Percentiles rank a stretch among this genome's conserved stretches.
These are phyloP conservation scores for Stenchaetothrips biformis DNA, from an alignment of 2,888 invertebrate species.

Conservation along the genomic window DNA sequence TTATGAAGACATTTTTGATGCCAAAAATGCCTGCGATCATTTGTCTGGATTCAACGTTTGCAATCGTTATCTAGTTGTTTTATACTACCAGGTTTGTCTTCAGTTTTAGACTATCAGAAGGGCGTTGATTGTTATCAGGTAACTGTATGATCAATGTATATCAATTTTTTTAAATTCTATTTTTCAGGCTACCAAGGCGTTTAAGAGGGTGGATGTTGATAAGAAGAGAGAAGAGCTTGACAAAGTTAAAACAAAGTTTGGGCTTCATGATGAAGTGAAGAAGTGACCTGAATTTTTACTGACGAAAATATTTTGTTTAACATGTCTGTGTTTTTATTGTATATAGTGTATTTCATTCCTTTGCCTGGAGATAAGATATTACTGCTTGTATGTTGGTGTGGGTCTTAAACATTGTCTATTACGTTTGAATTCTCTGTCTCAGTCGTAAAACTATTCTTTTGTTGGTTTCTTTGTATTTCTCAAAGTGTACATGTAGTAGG, in stretches of 20 bases:
- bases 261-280: constrained; percentile 56
- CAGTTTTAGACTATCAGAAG: constrained; percentile 2
- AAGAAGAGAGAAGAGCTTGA: constrained; percentile 95
- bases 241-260: constrained; percentile 92
- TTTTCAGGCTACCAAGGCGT: constrained; percentile 75
- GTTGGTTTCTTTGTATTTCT: background rate
- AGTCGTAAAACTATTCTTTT: background rate
- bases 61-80: constrained; percentile 95
- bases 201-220: constrained; percentile 90
- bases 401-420: background rate
- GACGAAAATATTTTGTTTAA: background rate
- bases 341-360: background rate
- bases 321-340: too few species aligned
- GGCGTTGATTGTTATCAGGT: background rate
- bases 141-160: background rate
- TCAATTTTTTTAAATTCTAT: constrained; percentile 24
- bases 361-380: background rate
- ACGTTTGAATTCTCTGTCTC: background rate
- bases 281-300: constrained; percentile 39
- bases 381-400: background rate
- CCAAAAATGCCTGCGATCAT: constrained; percentile 99
- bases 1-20: constrained; percentile 99
- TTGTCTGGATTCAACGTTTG: constrained; percentile 98
- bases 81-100: constrained; percentile 78
- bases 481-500: too few species aligned